Evolutionary conservation across 2,888 invertebrate species (phyloP).

Genomic region (Orchestes rusci): DNA sequence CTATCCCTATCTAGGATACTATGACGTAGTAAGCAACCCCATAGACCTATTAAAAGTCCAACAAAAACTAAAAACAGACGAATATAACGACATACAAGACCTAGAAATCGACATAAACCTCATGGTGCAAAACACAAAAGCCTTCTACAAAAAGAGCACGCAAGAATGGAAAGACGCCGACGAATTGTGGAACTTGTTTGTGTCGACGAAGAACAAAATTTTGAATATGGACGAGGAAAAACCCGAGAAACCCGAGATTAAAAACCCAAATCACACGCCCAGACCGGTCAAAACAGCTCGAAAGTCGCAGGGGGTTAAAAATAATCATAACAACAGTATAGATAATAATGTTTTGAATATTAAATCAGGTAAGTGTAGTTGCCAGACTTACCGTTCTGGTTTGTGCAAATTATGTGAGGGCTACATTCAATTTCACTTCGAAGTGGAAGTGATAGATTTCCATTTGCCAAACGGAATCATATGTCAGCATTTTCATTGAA

Average conservation of each 20-base stretch:
- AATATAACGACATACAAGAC: slow-evolving; percentile 91
- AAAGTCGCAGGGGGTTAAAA: slow-evolving; percentile 27
- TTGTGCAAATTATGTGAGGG: too few species aligned
- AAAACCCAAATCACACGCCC: slow-evolving; percentile 15
- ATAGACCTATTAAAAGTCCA: slow-evolving; percentile 94
- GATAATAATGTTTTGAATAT: too few species aligned
- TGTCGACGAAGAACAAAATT: slow-evolving; percentile 52
- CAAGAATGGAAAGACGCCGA: slow-evolving; percentile 85
- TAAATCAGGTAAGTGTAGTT: too few species aligned
- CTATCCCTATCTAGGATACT: slow-evolving; percentile 59
- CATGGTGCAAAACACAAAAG: slow-evolving; percentile 89
- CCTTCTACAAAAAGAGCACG: slow-evolving; percentile 84
- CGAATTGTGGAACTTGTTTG: slow-evolving; percentile 80
- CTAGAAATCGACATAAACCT: slow-evolving; percentile 84
- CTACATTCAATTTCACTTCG: too few species aligned
- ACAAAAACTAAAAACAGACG: slow-evolving; percentile 94
- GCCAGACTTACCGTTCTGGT: too few species aligned
- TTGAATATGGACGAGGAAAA: slow-evolving; percentile 11
- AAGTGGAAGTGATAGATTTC: too few species aligned
- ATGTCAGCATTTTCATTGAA: too few species aligned
- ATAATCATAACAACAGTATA: slow-evolving; percentile 44
- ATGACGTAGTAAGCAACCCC: slow-evolving; percentile 88
- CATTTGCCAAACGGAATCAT: too few species aligned
- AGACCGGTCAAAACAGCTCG: slow-evolving; percentile 11
- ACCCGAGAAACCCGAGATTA: slow-evolving; percentile 12